These are phyloP conservation scores for Corvus moneduloides DNA, from an alignment of 2,113 vertebrate genomes.

Conservation along the genomic window DNA sequence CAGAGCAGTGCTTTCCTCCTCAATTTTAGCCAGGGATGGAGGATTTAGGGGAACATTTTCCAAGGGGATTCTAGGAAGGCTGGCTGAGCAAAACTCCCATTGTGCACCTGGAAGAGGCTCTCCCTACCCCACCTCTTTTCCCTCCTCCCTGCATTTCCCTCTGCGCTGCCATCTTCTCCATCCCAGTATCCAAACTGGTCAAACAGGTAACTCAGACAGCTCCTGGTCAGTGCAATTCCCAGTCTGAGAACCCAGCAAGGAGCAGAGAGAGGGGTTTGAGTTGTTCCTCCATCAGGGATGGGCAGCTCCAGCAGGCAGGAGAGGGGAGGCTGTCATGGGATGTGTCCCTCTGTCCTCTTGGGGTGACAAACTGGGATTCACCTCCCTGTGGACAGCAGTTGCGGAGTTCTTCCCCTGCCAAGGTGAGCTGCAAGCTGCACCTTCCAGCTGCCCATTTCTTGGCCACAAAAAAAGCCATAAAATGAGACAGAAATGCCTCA, in stretches of 20 bases:
- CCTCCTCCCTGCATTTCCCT: not conserved
- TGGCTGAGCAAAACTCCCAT: not conserved
- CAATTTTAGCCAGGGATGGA: not conserved
- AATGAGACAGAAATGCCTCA: not conserved
- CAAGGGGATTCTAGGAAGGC: not conserved
- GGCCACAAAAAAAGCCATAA: not conserved
- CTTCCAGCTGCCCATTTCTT: not conserved
- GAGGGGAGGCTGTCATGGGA: not conserved
- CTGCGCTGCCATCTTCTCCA: not conserved
- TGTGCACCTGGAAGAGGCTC: not conserved
- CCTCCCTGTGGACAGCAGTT: not conserved
- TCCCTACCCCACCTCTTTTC: not conserved
- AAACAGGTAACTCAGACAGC: not conserved
- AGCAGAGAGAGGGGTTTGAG: fast-evolving
- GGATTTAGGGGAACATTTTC: not conserved
- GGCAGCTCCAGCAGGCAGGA: not conserved
- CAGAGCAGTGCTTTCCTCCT: not conserved
- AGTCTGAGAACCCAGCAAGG: not conserved
- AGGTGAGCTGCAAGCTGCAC: not conserved
- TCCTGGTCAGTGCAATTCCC: fast-evolving
- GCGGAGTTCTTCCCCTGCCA: not conserved
- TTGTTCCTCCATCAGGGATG: fast-evolving
- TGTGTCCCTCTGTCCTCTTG: not conserved
- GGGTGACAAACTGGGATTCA: not conserved
- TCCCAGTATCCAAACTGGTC: not conserved